Evolutionary conservation across 2,113 vertebrate genomes (phyloP).

Genomic region (Pontoporia blainvillei): DNA sequence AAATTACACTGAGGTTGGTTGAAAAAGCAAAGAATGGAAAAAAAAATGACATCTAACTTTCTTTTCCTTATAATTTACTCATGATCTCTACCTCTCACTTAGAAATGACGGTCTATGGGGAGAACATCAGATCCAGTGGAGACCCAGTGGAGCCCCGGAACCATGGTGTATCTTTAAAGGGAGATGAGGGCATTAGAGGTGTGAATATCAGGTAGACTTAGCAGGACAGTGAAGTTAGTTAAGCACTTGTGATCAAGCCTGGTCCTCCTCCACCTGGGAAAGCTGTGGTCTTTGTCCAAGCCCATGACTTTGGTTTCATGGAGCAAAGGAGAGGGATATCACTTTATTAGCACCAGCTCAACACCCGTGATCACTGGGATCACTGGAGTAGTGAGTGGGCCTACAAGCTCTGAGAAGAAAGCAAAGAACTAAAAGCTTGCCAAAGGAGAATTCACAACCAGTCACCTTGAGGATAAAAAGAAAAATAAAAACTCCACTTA

Average conservation of each 20-base stretch:
- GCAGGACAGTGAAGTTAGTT: neutral
- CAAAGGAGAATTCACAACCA: neutral
- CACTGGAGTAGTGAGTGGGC: neutral
- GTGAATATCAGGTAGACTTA: neutral
- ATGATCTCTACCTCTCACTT: neutral
- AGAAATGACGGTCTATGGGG: neutral
- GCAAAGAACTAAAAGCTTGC: neutral
- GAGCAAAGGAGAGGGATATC: neutral
- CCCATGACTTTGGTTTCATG: neutral
- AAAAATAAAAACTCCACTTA: neutral
- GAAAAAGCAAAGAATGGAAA: conserved; percentile 11
- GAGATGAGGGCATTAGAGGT: neutral
- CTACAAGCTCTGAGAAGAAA: neutral
- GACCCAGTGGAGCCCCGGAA: neutral
- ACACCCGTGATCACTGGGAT: neutral
- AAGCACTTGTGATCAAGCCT: neutral
- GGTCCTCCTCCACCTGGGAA: neutral
- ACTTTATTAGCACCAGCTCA: neutral
- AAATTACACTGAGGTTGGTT: neutral
- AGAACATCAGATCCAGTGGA: neutral
- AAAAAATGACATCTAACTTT: neutral
- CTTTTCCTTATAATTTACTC: neutral
- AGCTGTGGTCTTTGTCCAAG: neutral
- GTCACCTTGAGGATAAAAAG: neutral
- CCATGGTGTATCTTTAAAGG: neutral